These are phyloP conservation scores for Himalopsyche japonica DNA, from an alignment of 2,888 invertebrate species.

Conservation along the genomic window DNA sequence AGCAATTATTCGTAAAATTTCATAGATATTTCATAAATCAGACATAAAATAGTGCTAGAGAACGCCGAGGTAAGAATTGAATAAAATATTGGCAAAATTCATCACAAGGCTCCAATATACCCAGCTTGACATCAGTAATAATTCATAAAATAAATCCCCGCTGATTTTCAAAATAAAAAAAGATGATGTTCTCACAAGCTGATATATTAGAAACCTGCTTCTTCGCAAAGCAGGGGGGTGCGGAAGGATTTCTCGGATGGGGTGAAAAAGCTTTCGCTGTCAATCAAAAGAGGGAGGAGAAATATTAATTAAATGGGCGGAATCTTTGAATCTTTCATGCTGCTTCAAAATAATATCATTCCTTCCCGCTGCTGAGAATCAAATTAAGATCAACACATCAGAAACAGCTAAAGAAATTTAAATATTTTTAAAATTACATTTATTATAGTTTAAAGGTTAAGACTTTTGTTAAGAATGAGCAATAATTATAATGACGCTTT, in stretches of 20 bases:
- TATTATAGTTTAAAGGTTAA: background rate
- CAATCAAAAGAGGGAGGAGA: conserved; percentile 12
- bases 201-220: background rate
- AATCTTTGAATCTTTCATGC: background rate
- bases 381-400: background rate
- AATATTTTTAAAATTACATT: background rate
- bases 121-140: background rate
- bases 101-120: background rate
- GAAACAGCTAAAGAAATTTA: background rate
- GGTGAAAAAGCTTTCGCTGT: conserved; percentile 7
- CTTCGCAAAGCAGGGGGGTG: background rate
- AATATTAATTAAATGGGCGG: conserved; percentile 23
- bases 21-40: background rate
- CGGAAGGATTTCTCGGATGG: background rate
- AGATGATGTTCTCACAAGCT: background rate
- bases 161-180: background rate
- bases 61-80: too few relatives aligned
- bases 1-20: background rate
- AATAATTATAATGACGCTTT: too few relatives aligned
- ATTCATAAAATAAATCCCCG: background rate
- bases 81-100: background rate
- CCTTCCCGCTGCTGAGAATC: background rate
- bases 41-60: too few relatives aligned
- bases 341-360: background rate
- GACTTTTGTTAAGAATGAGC: too few relatives aligned